These are phyloP conservation scores for Pseudorasbora parva DNA, from an alignment of 2,113 vertebrate species.

Conservation along the genomic window DNA sequence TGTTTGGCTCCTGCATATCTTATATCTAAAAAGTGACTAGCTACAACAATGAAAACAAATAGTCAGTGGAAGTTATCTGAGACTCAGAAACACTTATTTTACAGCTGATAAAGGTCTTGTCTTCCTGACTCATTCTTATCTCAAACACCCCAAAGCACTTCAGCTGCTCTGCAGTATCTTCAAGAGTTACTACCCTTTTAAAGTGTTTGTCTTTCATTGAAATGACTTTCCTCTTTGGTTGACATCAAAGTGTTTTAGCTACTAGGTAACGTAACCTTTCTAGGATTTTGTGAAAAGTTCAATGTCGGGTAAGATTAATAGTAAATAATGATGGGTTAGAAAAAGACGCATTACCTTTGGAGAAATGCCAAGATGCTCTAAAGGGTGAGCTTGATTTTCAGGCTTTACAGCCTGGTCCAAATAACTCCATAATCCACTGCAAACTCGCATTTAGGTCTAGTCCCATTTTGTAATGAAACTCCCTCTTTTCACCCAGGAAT, in stretches of 20 bases:
- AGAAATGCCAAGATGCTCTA: background rate
- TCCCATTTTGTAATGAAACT: background rate
- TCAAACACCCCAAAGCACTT: background rate
- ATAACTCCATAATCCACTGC: background rate
- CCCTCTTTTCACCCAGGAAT: background rate
- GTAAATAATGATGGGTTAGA: background rate
- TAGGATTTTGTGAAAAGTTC: background rate
- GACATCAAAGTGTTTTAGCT: background rate
- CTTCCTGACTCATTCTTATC: constrained; percentile 15
- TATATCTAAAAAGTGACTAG: constrained; percentile 26
- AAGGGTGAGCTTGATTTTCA: background rate
- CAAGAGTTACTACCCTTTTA: background rate
- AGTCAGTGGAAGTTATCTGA: background rate
- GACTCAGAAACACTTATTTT: constrained; percentile 4
- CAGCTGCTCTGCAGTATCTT: background rate
- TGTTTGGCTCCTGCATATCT: constrained; percentile 20
- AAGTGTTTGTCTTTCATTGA: background rate
- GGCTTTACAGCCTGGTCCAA: background rate
- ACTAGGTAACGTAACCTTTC: background rate
- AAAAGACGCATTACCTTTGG: too few relatives aligned
- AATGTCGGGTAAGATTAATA: background rate
- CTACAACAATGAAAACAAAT: constrained; percentile 22
- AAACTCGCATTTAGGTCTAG: background rate
- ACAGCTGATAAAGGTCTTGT: constrained; percentile 15
- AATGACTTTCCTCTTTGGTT: background rate